phyloP scores from a whole-genome alignment of 2,888 invertebrate species.

The Cinara cedri region DNA sequence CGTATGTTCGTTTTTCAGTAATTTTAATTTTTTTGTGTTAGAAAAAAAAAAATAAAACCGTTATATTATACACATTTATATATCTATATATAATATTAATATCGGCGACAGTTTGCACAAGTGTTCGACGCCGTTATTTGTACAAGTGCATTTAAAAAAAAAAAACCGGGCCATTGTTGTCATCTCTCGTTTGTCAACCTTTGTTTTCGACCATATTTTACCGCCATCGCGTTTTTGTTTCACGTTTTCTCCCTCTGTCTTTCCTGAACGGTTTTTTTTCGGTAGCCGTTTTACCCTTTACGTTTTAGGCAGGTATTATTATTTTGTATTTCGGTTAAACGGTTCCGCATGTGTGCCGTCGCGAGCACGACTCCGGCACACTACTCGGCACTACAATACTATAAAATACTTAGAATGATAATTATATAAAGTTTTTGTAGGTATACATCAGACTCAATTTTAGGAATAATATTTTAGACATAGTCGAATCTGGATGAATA shows the following conservation, averaged over 20 bases:
- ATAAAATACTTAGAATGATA: neutral
- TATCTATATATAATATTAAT: neutral
- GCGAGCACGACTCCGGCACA: neutral
- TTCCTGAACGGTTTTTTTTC: neutral
- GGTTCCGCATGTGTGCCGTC: conserved; percentile 36
- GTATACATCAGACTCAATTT: no score
- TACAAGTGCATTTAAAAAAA: conserved; percentile 39
- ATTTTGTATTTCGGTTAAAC: conserved; percentile 25
- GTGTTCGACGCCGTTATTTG: conserved; percentile 36
- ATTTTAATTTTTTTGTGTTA: neutral
- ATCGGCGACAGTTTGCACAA: conserved; percentile 39
- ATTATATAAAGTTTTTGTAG: no score
- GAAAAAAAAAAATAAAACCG: conserved; percentile 17
- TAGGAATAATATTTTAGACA: no score
- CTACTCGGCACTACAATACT: neutral
- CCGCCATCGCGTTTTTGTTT: neutral
- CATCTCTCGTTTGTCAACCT: conserved; percentile 55
- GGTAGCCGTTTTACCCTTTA: neutral
- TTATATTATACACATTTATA: neutral
- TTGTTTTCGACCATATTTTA: conserved; percentile 51
- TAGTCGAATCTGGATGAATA: no score
- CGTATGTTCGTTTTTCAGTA: conserved; percentile 5
- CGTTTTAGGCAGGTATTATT: conserved; percentile 19
- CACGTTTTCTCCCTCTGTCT: neutral
- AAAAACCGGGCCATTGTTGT: conserved; percentile 47